Evolutionary conservation across 2,113 vertebrate genomes (phyloP).

Genomic region (Bos javanicus): DNA sequence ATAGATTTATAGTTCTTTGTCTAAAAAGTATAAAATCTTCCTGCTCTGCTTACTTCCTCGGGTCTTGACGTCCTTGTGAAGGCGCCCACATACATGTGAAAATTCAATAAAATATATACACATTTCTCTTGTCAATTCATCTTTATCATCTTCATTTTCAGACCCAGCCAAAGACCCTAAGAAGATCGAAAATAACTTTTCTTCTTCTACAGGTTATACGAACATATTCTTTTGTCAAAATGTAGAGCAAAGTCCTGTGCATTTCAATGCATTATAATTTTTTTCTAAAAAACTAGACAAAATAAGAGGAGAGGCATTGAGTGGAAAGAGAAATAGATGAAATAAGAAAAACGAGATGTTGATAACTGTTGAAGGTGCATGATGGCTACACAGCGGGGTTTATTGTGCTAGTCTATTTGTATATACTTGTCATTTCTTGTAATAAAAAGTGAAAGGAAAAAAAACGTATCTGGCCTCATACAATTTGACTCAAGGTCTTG

Average conservation of each 20-base stretch:
- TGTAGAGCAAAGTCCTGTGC: neutral
- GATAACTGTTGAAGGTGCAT: neutral
- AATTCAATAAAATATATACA: neutral
- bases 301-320: neutral
- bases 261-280: neutral
- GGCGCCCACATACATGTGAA: neutral
- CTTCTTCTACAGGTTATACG: neutral
- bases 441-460: neutral
- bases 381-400: fast-evolving
- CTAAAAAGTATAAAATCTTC: neutral
- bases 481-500: neutral
- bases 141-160: neutral
- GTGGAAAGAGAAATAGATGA: neutral
- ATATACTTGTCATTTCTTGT: neutral
- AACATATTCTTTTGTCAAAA: neutral
- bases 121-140: neutral
- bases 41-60: neutral
- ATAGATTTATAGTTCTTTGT: neutral
- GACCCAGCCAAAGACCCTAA: neutral
- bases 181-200: neutral
- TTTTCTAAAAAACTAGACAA: neutral
- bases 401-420: too few relatives aligned
- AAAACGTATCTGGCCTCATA: neutral
- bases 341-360: neutral
- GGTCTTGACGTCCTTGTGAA: neutral